phyloP scores from a whole-genome alignment of 2,888 invertebrate species.

The Acronicta aceris region DNA sequence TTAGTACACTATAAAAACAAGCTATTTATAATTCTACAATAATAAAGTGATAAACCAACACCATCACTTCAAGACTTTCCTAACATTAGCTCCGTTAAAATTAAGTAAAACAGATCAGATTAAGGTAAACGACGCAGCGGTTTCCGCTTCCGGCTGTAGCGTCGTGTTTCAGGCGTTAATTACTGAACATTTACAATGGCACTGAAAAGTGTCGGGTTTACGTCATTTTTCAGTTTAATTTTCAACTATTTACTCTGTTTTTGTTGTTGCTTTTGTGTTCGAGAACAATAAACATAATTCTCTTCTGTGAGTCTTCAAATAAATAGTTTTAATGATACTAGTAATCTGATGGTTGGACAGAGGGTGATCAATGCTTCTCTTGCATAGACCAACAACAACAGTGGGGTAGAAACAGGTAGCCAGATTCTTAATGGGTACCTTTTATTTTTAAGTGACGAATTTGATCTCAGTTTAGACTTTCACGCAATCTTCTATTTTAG shows the following conservation, averaged over 20 bases:
- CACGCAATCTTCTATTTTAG: too few species aligned
- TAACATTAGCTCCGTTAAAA: conserved; percentile 25
- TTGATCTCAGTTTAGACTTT: too few species aligned
- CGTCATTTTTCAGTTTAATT: conserved; percentile 36
- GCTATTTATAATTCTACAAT: neutral
- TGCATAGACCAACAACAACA: too few species aligned
- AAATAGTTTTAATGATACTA: too few species aligned
- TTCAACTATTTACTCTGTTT: conserved; percentile 15
- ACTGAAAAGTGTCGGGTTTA: conserved; percentile 40
- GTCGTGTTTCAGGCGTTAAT: conserved; percentile 49
- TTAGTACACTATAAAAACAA: too few species aligned
- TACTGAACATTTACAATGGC: conserved; percentile 41
- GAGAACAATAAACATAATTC: neutral
- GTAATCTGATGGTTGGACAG: too few species aligned
- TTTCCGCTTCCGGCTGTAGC: conserved; percentile 40
- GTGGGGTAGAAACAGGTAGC: too few species aligned
- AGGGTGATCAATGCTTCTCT: too few species aligned
- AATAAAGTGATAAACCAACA: neutral
- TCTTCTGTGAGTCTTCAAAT: too few species aligned
- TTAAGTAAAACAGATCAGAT: conserved; percentile 47
- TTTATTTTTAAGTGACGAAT: too few species aligned
- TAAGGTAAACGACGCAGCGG: conserved; percentile 46
- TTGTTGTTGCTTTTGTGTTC: conserved; percentile 2
- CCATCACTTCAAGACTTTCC: conserved; percentile 15
- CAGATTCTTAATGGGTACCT: too few species aligned